phyloP scores from a whole-genome alignment of 1,140 invertebrate species.

The Leptinotarsa undecemlineata region DNA sequence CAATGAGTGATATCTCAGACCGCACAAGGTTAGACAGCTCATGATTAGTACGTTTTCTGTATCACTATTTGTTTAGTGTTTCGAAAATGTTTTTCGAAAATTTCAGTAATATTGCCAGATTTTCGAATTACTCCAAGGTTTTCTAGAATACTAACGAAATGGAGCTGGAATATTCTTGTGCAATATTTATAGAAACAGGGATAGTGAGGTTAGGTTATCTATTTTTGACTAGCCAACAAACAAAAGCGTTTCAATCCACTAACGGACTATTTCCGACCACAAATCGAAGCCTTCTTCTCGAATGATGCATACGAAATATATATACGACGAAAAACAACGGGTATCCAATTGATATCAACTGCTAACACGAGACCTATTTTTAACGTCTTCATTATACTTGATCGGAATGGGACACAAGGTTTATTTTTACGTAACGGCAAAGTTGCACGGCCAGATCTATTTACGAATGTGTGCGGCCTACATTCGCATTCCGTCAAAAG shows the following conservation, averaged over 20 bases:
- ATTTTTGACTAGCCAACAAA: neutral
- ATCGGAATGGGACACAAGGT: conserved; percentile 25
- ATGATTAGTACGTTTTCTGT: too few relatives aligned
- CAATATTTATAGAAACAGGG: neutral
- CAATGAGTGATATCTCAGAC: too few relatives aligned
- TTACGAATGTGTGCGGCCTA: conserved; percentile 10
- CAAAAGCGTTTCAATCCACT: neutral
- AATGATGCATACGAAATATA: neutral
- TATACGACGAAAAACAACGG: neutral
- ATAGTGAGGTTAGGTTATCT: neutral
- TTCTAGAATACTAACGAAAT: neutral
- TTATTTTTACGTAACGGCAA: conserved; percentile 22
- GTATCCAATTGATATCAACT: neutral
- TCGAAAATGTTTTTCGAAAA: too few relatives aligned
- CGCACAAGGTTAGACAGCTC: too few relatives aligned
- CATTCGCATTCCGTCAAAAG: neutral
- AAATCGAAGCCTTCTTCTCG: neutral
- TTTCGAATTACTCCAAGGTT: too few relatives aligned
- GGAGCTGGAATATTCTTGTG: neutral
- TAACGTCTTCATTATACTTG: conserved; percentile 40
- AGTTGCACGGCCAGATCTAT: conserved; percentile 10
- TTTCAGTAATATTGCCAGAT: too few relatives aligned
- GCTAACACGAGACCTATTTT: neutral
- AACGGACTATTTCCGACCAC: neutral
- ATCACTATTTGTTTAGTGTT: too few relatives aligned